Base-by-base conservation (phyloP, 1,140 invertebrate species). In the Leptonema lineaticorne region DNA sequence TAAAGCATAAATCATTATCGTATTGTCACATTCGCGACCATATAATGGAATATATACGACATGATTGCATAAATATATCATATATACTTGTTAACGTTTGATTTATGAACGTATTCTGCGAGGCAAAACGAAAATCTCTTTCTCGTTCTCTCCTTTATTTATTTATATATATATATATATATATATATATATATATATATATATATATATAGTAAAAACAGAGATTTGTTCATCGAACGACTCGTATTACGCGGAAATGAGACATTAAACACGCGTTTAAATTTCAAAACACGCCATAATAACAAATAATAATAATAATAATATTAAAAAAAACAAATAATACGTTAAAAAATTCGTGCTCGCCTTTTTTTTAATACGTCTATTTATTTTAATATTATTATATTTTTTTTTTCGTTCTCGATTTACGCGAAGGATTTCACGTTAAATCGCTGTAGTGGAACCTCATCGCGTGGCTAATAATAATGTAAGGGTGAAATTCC, bases 1-100 rank as follows among this genome's bases (percentile, higher is more conserved):
- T n/a, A n/a, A n/a, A n/a, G n/a, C 50, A 53, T 53, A 53, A 53
- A 53, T 53, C 50, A 53, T 53, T 53, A 53, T 53, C 27, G 50
- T 53, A 53, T 53, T 53, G 50, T 53, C 50, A 53, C 50, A 53
- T 53, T 24, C 22, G 18, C 50, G 50, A 14, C 50, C 20, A 24
- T 26, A 53, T 53, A 53, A 53, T 53, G 24, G 22, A 26, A 53
- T 53, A 53, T 53, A 53, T 53, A 53, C 6, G 22, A 53, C 50
- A 53, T 53, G 50, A 53, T 53, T 53, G 20, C 27, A 22, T n/a
- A n/a, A n/a, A n/a, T n/a, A n/a, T n/a, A n/a, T n/a, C n/a, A n/a
- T 53, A 22, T 53, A 41, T 41, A 53, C 50, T 53, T 53, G 50
- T 53, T 53, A 14, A 53, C 18, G 50, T 53, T 26, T 53, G 50